Percentiles rank a stretch among this genome's conserved stretches.
These are phyloP conservation scores for Drosophila tsacasi DNA, from an alignment of 1,140 invertebrate species.

Conservation along the genomic window DNA sequence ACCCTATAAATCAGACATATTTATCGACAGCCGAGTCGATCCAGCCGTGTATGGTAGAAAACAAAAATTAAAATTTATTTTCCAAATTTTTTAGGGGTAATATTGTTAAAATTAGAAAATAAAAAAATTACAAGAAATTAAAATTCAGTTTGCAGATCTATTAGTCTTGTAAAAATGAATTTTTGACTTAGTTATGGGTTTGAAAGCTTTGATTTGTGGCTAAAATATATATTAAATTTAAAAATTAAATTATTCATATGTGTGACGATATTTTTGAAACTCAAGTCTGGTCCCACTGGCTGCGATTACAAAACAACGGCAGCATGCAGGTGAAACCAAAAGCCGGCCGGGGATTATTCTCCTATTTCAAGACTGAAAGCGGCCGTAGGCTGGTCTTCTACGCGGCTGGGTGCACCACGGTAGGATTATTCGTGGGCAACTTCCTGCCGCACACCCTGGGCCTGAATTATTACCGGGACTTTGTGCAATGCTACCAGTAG, in stretches of 20 bases:
- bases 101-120: too few species aligned
- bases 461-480: constrained; percentile 85
- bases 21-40: too few species aligned
- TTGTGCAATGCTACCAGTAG: constrained; percentile 87
- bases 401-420: constrained; percentile 60
- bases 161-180: too few species aligned
- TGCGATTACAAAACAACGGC: constrained; percentile 58
- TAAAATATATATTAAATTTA: too few species aligned
- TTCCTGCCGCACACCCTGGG: constrained; percentile 86
- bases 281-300: constrained; percentile 8
- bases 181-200: neutral
- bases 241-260: too few species aligned
- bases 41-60: too few species aligned
- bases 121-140: too few species aligned
- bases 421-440: constrained; percentile 64
- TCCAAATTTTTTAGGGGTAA: too few species aligned
- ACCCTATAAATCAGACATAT: too few species aligned
- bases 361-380: constrained; percentile 61
- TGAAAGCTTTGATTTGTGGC: too few species aligned
- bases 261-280: neutral
- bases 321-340: constrained; percentile 54
- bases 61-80: too few species aligned
- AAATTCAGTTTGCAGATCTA: too few species aligned
- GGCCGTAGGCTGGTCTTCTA: constrained; percentile 64
- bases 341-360: constrained; percentile 53